Base-by-base conservation (phyloP, 2,888 invertebrate species). In the Ichneumoninae sp. region DNA sequence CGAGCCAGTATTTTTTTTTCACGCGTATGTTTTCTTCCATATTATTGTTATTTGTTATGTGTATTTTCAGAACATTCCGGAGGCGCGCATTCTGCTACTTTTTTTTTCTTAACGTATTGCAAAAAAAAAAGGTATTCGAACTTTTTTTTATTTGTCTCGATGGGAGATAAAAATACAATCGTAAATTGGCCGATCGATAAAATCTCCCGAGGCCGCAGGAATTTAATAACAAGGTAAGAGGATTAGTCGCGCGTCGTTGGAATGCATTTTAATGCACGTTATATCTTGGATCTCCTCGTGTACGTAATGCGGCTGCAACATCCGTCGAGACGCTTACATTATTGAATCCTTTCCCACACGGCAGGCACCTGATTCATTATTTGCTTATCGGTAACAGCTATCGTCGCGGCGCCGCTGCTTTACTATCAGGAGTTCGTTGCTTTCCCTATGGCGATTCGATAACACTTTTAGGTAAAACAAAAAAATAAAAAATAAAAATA, bases 301-400 rank as follows among this genome's bases (percentile, higher is more conserved):
- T 54, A 36, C 40, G 65, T 74, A 50, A 81, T 57, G 66, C 71
- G 68, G 44, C 71, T 57, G 60, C 57, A 60, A 68, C 50, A 19
- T 71, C 44, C 13, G 22, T 62, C 19, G 66, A 66, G 47, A 68
- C 72, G 57, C 33, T 72, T 71, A 50, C 66, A 60, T 47, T 82
- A 33, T 72, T 82, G 68, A 71, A 47, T 72, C 66, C 77, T 82
- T 57, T 82, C 66, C 57, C 71, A 66, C 33, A 62, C 70, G 40
- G 62, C 50, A 52, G 57, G 40, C 74, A 66, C 54, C 54, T 76
- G 71, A 76, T 82, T 76, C 76, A 75, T 76, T 65, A 22, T 75
- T 50, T 50, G 47, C 60, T 76, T 70, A 81, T 81, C 33, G 65
- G 76, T 10, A 22, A 30, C 62, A 69, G 70, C 40, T 68, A 22